Evolutionary conservation across 2,797 vertebrate genomes (phyloP).

Genomic region (Coendou prehensilis): DNA sequence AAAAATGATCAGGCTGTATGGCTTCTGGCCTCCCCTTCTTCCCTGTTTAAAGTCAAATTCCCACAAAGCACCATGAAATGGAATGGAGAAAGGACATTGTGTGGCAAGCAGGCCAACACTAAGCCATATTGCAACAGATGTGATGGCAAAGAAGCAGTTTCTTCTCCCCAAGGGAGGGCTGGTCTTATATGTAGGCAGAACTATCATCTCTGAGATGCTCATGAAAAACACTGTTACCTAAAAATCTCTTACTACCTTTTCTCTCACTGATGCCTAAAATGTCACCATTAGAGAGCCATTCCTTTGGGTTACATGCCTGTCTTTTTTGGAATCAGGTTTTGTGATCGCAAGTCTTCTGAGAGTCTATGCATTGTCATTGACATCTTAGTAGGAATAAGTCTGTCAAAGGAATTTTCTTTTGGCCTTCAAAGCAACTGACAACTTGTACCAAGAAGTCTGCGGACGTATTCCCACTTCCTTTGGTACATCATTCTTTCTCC

Average conservation of each 20-base stretch:
- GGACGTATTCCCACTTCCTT: background rate
- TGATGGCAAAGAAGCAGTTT: background rate
- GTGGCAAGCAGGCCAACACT: background rate
- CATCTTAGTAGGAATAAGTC: constrained; percentile 38
- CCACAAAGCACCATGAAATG: constrained; percentile 24
- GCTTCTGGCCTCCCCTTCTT: background rate
- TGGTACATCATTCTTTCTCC: background rate
- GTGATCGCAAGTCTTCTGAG: constrained; percentile 22
- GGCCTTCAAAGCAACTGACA: background rate
- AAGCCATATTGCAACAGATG: background rate
- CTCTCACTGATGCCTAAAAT: constrained; percentile 37
- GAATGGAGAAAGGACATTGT: background rate
- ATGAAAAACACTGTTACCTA: constrained; percentile 4
- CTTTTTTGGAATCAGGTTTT: constrained; percentile 54
- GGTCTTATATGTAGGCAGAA: constrained; percentile 9
- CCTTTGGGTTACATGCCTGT: constrained; percentile 9
- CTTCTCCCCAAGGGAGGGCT: background rate
- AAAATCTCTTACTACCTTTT: constrained; percentile 10
- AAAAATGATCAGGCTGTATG: constrained; percentile 42
- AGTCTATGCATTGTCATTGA: background rate
- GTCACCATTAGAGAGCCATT: background rate
- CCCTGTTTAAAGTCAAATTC: background rate
- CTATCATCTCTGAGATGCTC: constrained; percentile 12
- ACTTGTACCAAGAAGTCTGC: constrained; percentile 33
- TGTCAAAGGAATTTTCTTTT: background rate